phyloP scores from a whole-genome alignment of 2,888 invertebrate genomes.

The Exocentrus adspersus region DNA sequence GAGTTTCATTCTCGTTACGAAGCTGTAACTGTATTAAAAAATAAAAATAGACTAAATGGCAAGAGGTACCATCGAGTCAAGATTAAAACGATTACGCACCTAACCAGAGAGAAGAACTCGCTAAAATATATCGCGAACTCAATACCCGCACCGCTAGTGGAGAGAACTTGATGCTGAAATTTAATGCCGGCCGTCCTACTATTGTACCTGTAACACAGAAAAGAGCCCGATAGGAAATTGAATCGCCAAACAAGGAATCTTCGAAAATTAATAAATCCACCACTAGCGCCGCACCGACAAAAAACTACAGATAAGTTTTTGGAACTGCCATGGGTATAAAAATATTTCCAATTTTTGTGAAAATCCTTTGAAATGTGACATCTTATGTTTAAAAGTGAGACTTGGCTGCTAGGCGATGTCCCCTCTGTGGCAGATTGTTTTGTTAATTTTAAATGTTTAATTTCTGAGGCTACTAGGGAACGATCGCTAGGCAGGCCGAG shows the following conservation, averaged over 20 bases:
- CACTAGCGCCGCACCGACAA: not conserved
- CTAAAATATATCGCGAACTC: not conserved
- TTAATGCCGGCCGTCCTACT: not conserved
- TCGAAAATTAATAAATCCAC: not conserved
- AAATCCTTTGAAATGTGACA: not conserved
- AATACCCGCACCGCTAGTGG: not conserved
- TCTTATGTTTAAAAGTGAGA: constrained; percentile 3
- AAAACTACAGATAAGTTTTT: constrained; percentile 12
- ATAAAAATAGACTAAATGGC: not conserved
- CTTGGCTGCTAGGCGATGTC: not conserved
- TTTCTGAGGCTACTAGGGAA: no score
- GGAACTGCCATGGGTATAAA: constrained; percentile 1
- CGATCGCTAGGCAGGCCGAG: no score
- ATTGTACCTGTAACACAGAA: constrained; percentile 1
- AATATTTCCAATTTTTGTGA: constrained; percentile 2
- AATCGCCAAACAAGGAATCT: not conserved
- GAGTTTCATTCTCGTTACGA: not conserved
- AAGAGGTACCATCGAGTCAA: not conserved
- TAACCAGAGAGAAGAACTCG: not conserved
- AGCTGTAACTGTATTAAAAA: not conserved
- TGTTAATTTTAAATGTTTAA: not conserved
- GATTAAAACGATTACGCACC: not conserved
- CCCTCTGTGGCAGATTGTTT: constrained; percentile 1
- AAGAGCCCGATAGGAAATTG: constrained; percentile 6
- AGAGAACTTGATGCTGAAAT: constrained; percentile 13